phyloP scores from a whole-genome alignment of 2,113 vertebrate species.

The Alosa alosa region DNA sequence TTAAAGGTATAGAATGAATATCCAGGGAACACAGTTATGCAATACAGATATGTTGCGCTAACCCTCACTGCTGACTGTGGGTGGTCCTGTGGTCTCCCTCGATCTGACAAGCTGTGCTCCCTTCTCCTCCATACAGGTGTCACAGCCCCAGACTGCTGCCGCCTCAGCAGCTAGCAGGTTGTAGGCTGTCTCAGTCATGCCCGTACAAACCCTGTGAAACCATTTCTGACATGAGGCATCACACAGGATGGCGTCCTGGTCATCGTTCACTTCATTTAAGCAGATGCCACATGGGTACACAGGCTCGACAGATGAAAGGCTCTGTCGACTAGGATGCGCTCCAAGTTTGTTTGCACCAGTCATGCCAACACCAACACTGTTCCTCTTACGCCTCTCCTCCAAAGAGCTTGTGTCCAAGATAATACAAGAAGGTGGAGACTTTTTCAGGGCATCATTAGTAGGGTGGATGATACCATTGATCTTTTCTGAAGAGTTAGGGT shows the following conservation, averaged over 20 bases:
- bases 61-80: slow-evolving; percentile 57
- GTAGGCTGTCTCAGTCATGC: slow-evolving; percentile 85
- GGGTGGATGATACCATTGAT: slow-evolving; percentile 63
- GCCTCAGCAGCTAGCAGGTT: slow-evolving; percentile 80
- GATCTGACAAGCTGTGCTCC: slow-evolving; percentile 74
- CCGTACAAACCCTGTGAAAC: slow-evolving; percentile 83
- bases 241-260: slow-evolving; percentile 82
- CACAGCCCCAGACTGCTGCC: slow-evolving; percentile 81
- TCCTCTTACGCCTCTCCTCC: slow-evolving; percentile 47
- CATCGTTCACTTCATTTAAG: slow-evolving; percentile 78
- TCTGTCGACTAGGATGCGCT: slow-evolving; percentile 63
- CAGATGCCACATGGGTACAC: slow-evolving; percentile 81
- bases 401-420: not conserved
- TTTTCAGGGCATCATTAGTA: slow-evolving; percentile 66
- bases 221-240: slow-evolving; percentile 84
- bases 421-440: slow-evolving; percentile 60
- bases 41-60: slow-evolving; percentile 40
- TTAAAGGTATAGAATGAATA: not conserved
- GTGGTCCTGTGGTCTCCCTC: slow-evolving; percentile 58
- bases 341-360: slow-evolving; percentile 62
- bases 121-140: slow-evolving; percentile 80
- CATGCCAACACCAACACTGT: slow-evolving; percentile 51
- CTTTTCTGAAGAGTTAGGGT: slow-evolving; percentile 56
- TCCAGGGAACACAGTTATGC: not conserved
- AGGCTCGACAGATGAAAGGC: slow-evolving; percentile 67